Base-by-base conservation (phyloP, 2,797 vertebrate genomes). In the Potorous gilbertii region DNA sequence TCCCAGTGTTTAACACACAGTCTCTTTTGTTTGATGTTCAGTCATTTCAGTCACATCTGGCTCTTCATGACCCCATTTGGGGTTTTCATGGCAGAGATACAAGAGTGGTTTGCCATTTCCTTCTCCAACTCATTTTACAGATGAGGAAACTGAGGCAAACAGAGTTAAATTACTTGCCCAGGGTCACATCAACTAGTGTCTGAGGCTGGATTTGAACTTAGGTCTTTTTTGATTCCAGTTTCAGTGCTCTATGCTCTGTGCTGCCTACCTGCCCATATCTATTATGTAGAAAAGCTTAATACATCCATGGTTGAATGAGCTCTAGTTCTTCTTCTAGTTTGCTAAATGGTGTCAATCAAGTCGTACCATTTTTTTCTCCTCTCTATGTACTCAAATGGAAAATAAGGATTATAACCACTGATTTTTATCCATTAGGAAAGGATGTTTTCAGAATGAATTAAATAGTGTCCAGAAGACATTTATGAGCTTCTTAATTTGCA, bases 361-460 rank as follows among this genome's bases (percentile, higher is more conserved):
- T 66, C 90, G 16, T 94, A 62, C 29, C 1, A 34, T 95, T 50
- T 91, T 34, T 93, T 55, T 6, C 62, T 74, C 16, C 62, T 62
- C 13, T 6, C 62, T 11, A 66, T 54, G 91, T 91, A 40, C 31
- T 50, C 4, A 92, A 16, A 90, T 93, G 52, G 90, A 94, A 90
- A 52, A 29, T 8, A 24, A 91, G 96, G 93, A n/a, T 66, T 66
- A 59, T 57, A 96, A 55, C 55, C 93, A 18, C 92, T 95, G 55
- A 31, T 94, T n/a, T 95, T 96, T 89, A 56, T 12, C 21, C 18
- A 90, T 34, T 0, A 94, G 54, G 96, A 96, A 74, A 95, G 29
- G 94, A 2, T 0, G 1, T 54, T 95, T 94, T 89, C 55, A 92
- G 54, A 8, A 52, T 93, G 66, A 54, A 66, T 11, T 90, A 81